Conservation (phyloP, 1,140 invertebrate genomes). For the Philopotamus ludificatus region DNA sequence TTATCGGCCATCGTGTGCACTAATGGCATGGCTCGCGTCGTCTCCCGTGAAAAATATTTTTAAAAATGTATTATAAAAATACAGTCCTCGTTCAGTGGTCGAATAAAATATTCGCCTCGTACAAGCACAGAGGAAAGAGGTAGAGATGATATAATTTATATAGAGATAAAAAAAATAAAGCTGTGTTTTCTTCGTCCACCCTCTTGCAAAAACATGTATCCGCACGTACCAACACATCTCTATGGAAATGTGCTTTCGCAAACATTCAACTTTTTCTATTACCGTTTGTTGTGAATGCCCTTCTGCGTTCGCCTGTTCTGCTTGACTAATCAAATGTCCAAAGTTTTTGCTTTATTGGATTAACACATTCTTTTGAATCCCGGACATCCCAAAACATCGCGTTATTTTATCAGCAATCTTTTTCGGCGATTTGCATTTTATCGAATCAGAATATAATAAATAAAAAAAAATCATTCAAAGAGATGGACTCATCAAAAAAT, state of each 20-base stretch:
- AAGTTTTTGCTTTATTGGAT: conserved; percentile 36
- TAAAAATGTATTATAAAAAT: too few species aligned
- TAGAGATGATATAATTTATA: conserved; percentile 38
- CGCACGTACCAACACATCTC: conserved; percentile 26
- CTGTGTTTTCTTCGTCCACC: conserved; percentile 19
- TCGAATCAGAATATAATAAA: too few species aligned
- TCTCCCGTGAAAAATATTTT: too few species aligned
- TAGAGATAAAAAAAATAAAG: conserved; percentile 32
- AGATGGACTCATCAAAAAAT: too few species aligned
- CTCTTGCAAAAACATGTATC: conserved; percentile 1
- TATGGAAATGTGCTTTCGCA: conserved; percentile 37
- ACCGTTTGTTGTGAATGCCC: conserved; percentile 39
- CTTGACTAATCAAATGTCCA: conserved; percentile 38
- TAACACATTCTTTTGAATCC: conserved; percentile 20
- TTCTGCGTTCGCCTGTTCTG: conserved; percentile 35
- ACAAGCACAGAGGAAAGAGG: conserved; percentile 10
- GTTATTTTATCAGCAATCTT: too few species aligned
- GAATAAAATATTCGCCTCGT: conserved; percentile 2
- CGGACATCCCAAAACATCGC: too few species aligned
- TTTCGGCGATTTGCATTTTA: too few species aligned
- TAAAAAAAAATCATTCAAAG: too few species aligned
- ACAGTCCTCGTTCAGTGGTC: too few species aligned
- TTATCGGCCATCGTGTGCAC: conserved; percentile 4
- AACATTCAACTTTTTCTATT: conserved; percentile 41
- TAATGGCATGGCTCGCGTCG: not conserved